Base-by-base conservation (phyloP, 2,888 invertebrate species). In the Caenorhabditis drosophilae region DNA sequence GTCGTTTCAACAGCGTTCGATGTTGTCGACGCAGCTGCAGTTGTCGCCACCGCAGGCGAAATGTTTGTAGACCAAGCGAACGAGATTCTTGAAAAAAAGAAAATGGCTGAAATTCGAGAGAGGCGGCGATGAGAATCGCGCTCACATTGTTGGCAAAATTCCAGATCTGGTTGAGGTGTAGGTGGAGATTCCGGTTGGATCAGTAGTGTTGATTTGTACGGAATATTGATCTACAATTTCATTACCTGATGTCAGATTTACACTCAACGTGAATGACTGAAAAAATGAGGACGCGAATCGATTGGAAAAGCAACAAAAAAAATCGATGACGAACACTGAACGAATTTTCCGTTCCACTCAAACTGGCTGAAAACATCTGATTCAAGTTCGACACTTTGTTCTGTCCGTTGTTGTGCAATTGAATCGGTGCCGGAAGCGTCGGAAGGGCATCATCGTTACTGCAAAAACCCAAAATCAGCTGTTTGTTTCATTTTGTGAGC, bases 31-130 rank as follows among this genome's bases (percentile, higher is more conserved):
- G 36, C 4, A 2, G 22, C 27, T 7, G 63, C 20, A 18, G 55
- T 51, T 15, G 50, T 46, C 12, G 57, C 26, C 4, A 31, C 12
- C 11, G 67, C 40, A 6, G 67, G 31, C 12, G 60, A 35, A 20
- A 56, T 61, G 34, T 67, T 56, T 1, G 61, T 56, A 12, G 52
- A 41, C 67, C 67, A 67, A 0, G 67, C 61, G 16, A 67, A 44
- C 4, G 57, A 49, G 15, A 67, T 27, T 25, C 62, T 63, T 31
- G 9, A 44, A 38, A 11, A 41, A n/a, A n/a, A n/a, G n/a, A n/a
- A n/a, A n/a, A 45, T 6, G 9, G 7, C 23, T 25, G 26, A 22
- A n/a, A 18, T 15, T 18, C 11, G 6, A 26, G 15, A 31, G 12
- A 31, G 34, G 34, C 26, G 34, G 23, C 16, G 11, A 25, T 11